Conservation (phyloP, 37 sponge, comb jelly and placozoan species). For the Eunapius fragilis region DNA sequence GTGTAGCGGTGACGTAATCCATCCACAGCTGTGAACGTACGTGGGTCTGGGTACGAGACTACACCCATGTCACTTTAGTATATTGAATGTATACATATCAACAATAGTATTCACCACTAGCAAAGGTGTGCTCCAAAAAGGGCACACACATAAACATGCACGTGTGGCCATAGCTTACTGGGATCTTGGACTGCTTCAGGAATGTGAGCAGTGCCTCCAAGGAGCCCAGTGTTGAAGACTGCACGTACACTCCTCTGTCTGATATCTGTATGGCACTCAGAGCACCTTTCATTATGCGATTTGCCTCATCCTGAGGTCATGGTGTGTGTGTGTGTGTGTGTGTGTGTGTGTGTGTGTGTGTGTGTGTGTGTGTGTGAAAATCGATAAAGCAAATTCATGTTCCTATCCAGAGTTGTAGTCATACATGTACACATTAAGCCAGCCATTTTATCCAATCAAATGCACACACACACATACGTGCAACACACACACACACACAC, state of each 20-base stretch:
- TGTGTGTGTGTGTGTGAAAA: neutral
- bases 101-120: neutral
- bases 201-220: constrained; percentile 96
- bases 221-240: constrained; percentile 97
- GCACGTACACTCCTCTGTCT: constrained; percentile 97
- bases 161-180: constrained; percentile 50
- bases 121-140: neutral
- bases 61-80: neutral
- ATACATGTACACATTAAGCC: no score
- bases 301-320: constrained; percentile 64
- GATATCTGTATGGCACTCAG: constrained; percentile 83
- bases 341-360: neutral
- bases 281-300: constrained; percentile 48
- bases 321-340: no score
- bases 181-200: constrained; percentile 94
- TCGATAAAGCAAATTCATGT: neutral
- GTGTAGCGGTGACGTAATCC: no score
- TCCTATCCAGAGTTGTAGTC: neutral
- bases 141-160: neutral
- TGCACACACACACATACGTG: neutral
- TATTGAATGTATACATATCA: neutral
- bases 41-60: neutral
- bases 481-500: neutral
- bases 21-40: no score
- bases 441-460: no score